A percentile compares a stretch with the other conserved stretches of the same genome.
These are phyloP conservation scores for Podarcis siculus DNA, from an alignment of 2,797 vertebrate species.

Conservation along the genomic window DNA sequence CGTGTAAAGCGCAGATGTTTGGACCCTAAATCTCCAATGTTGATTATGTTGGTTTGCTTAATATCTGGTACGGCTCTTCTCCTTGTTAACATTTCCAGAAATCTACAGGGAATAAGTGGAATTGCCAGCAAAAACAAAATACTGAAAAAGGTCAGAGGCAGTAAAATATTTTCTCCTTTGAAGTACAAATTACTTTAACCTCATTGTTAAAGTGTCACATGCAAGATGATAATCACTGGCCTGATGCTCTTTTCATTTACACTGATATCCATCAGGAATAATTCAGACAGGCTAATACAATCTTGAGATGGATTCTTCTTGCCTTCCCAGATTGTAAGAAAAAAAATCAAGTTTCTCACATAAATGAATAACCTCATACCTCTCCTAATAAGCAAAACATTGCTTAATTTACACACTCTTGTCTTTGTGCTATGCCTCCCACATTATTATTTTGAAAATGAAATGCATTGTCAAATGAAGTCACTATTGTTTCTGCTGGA, in stretches of 20 bases:
- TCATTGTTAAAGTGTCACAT: conserved; percentile 21
- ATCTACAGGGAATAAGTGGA: conserved; percentile 29
- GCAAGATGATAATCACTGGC: not conserved
- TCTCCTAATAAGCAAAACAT: conserved; percentile 23
- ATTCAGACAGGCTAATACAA: not conserved
- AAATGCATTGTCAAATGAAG: not conserved
- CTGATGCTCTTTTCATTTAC: conserved; percentile 8
- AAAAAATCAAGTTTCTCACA: not conserved
- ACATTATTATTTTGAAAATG: not conserved
- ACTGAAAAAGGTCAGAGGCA: conserved; percentile 61
- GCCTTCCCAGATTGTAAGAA: not conserved
- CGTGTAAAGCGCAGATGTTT: not conserved
- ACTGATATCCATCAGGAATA: conserved; percentile 13
- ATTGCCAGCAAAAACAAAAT: conserved; percentile 57
- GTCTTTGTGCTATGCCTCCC: not conserved
- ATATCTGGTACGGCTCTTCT: conserved; percentile 20
- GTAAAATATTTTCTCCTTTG: conserved; percentile 41
- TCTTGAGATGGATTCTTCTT: not conserved
- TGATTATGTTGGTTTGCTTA: conserved; percentile 13
- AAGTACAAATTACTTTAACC: conserved; percentile 60
- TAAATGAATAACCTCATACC: not conserved
- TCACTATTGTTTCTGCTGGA: not conserved
- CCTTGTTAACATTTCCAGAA: not conserved
- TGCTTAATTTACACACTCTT: not conserved
- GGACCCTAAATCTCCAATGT: not conserved